Conservation (phyloP, 2,797 vertebrate genomes). For the Artibeus jamaicensis region DNA sequence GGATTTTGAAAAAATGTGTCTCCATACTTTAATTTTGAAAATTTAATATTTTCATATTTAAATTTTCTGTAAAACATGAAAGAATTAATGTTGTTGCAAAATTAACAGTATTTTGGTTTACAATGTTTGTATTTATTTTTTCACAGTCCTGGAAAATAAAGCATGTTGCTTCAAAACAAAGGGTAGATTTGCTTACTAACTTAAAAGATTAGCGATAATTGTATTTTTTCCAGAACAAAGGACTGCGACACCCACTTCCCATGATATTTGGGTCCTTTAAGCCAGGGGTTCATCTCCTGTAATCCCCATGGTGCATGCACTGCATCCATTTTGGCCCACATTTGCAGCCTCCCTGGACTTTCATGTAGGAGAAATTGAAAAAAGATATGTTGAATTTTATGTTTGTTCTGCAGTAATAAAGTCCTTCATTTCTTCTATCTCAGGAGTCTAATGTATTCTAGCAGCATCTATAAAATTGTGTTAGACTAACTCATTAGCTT, state of each 20-base stretch:
- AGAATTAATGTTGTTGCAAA: background rate
- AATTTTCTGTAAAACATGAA: background rate
- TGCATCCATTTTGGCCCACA: background rate
- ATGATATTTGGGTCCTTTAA: background rate
- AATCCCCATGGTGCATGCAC: background rate
- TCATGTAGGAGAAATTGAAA: background rate
- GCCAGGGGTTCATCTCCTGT: background rate
- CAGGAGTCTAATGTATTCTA: background rate
- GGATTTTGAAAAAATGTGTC: background rate
- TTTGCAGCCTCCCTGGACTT: background rate
- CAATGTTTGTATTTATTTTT: background rate
- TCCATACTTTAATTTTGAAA: background rate
- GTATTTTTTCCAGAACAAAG: background rate
- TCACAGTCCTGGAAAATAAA: background rate
- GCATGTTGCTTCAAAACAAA: background rate
- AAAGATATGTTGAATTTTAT: background rate
- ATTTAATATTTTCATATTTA: background rate
- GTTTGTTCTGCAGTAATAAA: background rate
- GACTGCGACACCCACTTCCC: background rate
- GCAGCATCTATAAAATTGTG: background rate
- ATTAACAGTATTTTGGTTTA: background rate
- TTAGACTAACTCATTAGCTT: background rate
- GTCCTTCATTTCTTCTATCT: background rate
- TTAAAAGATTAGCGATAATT: background rate
- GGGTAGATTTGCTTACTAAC: background rate